A percentile compares a stretch with the other conserved stretches of the same genome.
Conservation (phyloP, 2,113 vertebrate species). For the Gasterosteus nipponicus region DNA sequence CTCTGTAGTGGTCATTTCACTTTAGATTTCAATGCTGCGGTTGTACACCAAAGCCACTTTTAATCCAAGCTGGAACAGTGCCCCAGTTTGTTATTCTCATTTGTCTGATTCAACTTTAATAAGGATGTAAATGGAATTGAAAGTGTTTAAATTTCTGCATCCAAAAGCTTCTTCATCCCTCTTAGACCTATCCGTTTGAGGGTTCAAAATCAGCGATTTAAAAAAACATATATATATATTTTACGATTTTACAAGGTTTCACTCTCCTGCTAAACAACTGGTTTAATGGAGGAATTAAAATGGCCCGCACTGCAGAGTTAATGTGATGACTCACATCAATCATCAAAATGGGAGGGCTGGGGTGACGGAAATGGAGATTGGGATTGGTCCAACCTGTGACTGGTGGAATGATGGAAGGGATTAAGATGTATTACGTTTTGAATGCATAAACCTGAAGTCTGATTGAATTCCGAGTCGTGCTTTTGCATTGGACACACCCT, state of each 20-base stretch:
- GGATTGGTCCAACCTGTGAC: constrained; percentile 42
- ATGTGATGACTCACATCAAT: constrained; percentile 63
- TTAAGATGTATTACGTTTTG: constrained; percentile 21
- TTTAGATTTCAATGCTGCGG: constrained; percentile 19
- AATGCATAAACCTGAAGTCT: constrained; percentile 13
- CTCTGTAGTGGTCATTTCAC: constrained; percentile 25
- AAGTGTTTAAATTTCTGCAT: constrained; percentile 37
- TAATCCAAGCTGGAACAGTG: constrained; percentile 19
- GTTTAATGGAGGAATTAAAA: constrained; percentile 56
- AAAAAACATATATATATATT: neutral
- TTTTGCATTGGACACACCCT: constrained; percentile 45
- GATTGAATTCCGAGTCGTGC: constrained; percentile 7
- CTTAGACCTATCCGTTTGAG: constrained; percentile 15
- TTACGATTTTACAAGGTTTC: constrained; percentile 44
- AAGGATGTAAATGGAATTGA: constrained; percentile 37
- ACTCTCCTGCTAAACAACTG: constrained; percentile 21
- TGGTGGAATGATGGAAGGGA: constrained; percentile 18
- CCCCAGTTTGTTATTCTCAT: constrained; percentile 46
- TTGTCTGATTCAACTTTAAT: constrained; percentile 61
- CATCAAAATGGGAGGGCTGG: constrained; percentile 30
- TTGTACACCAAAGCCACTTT: constrained; percentile 22
- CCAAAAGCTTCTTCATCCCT: constrained; percentile 1
- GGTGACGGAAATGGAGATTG: constrained; percentile 30
- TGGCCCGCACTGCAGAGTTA: constrained; percentile 48
- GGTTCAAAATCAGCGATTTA: constrained; percentile 56